These are phyloP conservation scores for Pterocles gutturalis DNA, from an alignment of 2,113 vertebrate species.

Conservation along the genomic window DNA sequence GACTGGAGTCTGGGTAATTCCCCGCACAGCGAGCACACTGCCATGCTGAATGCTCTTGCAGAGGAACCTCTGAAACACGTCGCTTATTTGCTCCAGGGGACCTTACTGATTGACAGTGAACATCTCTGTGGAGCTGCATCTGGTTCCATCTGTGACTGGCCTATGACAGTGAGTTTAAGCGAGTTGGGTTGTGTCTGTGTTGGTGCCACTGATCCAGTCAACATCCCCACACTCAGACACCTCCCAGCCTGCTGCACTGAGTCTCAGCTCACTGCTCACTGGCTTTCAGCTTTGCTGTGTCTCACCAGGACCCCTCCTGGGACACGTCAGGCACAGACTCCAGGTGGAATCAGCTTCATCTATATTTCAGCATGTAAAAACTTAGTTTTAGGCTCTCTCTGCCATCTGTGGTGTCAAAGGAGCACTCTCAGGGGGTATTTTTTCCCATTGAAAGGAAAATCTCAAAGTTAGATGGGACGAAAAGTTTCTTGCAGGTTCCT, in stretches of 20 bases:
- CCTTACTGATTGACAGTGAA: background rate
- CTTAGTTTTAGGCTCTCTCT: background rate
- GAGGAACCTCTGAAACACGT: background rate
- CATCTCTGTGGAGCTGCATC: background rate
- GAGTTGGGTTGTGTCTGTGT: background rate
- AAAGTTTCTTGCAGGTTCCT: background rate
- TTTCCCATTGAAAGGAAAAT: background rate
- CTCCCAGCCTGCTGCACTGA: background rate
- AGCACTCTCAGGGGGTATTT: background rate
- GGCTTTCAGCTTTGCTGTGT: background rate
- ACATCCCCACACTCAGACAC: rapidly evolving
- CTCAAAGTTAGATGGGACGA: background rate
- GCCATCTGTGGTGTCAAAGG: background rate
- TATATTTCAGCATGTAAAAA: background rate
- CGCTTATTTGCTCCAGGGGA: background rate
- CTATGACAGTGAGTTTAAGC: background rate
- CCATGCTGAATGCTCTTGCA: background rate
- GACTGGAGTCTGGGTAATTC: background rate
- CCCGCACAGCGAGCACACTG: background rate
- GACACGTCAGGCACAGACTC: background rate
- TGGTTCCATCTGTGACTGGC: background rate
- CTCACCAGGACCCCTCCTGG: background rate
- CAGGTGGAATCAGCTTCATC: background rate
- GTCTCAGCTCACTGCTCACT: background rate
- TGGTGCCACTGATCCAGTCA: background rate